Conservation (phyloP, 2,888 invertebrate genomes). For the Hydrotaea cyrtoneurina region DNA sequence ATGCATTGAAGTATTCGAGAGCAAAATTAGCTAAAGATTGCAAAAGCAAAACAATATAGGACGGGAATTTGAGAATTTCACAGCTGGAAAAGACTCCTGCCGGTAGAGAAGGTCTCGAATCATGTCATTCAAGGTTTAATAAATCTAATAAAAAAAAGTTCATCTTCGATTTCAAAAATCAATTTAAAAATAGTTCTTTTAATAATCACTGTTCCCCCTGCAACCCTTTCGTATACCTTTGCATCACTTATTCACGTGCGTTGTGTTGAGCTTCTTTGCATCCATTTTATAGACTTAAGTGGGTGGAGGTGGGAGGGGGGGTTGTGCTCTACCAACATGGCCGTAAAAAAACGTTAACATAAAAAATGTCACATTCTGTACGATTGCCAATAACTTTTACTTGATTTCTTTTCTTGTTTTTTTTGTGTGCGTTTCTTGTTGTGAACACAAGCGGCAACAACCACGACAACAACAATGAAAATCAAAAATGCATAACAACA, state of each 20-base stretch:
- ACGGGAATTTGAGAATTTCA: no score
- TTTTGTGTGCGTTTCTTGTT: neutral
- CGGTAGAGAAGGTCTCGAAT: no score
- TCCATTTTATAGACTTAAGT: neutral
- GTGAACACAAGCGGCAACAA: conserved; percentile 32
- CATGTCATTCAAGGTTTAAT: no score
- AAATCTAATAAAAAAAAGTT: no score
- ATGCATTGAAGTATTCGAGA: no score
- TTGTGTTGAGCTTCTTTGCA: neutral
- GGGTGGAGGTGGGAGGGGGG: neutral
- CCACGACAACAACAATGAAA: neutral
- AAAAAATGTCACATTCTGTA: conserved; percentile 44
- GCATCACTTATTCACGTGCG: neutral
- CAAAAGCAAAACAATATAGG: no score
- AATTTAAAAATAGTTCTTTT: no score
- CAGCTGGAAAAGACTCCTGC: no score
- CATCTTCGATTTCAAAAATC: no score
- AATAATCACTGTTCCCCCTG: no score
- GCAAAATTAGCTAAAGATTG: no score
- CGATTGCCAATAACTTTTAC: conserved; percentile 34
- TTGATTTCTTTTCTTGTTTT: conserved; percentile 24
- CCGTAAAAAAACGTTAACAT: conserved; percentile 33
- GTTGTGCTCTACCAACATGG: neutral
- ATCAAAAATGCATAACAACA: conserved; percentile 23
- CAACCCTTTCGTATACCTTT: neutral